Conservation (phyloP, 2,113 vertebrate genomes). For the Ptilonorhynchus violaceus region DNA sequence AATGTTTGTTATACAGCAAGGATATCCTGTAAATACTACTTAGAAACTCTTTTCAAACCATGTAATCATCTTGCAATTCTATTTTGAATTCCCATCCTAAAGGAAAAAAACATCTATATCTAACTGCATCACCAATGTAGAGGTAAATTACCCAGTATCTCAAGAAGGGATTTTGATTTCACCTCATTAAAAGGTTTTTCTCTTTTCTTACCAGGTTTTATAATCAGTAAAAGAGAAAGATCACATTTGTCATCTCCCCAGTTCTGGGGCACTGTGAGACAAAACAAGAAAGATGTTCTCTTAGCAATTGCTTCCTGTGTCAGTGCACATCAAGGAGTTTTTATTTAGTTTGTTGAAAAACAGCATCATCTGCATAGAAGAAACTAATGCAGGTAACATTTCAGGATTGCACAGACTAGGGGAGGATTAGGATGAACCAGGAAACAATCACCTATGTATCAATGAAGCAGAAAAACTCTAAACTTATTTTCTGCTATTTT, state of each 20-base stretch:
- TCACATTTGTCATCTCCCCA: constrained; percentile 47
- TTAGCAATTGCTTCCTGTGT: constrained; percentile 55
- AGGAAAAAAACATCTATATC: background rate
- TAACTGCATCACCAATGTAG: background rate
- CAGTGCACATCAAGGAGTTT: constrained; percentile 55
- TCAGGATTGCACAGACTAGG: background rate
- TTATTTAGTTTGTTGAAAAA: constrained; percentile 41
- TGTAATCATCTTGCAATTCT: background rate
- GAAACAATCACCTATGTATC: background rate
- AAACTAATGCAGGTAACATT: background rate
- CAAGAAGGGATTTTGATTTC: constrained; percentile 35
- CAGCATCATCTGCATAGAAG: background rate
- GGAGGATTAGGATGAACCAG: background rate
- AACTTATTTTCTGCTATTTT: background rate
- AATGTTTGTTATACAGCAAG: background rate
- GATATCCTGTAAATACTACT: background rate
- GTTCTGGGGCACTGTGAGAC: constrained; percentile 26
- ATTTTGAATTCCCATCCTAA: background rate
- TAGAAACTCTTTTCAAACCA: background rate
- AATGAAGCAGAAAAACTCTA: background rate
- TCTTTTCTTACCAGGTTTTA: constrained; percentile 68
- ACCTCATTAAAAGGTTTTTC: constrained; percentile 56
- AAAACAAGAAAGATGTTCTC: constrained; percentile 51
- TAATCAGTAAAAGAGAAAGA: constrained; percentile 76
- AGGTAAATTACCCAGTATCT: constrained; percentile 13